Evolutionary conservation across 2,888 invertebrate genomes (phyloP).

Genomic region (Drosophila algonquin): DNA sequence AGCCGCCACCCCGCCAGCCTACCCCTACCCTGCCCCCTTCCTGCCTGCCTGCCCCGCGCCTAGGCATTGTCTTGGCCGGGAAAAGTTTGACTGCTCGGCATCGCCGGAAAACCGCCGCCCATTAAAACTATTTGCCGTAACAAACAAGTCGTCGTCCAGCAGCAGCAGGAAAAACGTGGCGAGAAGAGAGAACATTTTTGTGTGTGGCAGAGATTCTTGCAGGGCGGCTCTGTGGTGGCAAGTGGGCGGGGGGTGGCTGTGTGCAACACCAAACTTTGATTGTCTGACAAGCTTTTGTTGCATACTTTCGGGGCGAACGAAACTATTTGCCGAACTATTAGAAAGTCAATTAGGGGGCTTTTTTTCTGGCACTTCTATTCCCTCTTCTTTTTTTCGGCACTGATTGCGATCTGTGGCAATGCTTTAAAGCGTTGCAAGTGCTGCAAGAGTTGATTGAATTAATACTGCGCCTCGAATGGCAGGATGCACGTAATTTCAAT

Average conservation of each 20-base stretch:
- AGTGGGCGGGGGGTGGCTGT: neutral
- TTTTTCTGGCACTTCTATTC: conserved; percentile 5
- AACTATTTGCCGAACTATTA: conserved; percentile 73
- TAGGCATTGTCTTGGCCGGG: conserved; percentile 46
- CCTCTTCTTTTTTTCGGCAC: too few species aligned
- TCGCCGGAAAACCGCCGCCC: conserved; percentile 63
- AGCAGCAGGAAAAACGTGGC: neutral
- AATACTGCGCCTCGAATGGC: conserved; percentile 9
- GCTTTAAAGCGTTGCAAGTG: neutral
- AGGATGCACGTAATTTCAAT: conserved; percentile 48
- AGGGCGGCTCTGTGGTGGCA: neutral
- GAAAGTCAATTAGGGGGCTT: conserved; percentile 70
- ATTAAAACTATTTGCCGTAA: conserved; percentile 75
- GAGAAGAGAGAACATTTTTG: conserved; percentile 50
- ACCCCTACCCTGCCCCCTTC: neutral
- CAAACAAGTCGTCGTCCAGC: conserved; percentile 48
- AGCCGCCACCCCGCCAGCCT: neutral
- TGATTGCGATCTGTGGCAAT: neutral
- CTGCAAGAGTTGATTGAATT: conserved; percentile 28
- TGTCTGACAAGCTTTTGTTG: conserved; percentile 55
- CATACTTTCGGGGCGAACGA: conserved; percentile 44
- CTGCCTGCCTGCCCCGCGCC: neutral
- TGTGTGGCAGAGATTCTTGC: conserved; percentile 44
- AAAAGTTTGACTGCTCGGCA: conserved; percentile 50
- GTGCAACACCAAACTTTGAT: conserved; percentile 49